Percentiles rank a stretch among this genome's conserved stretches.
Conservation (phyloP, 2,113 vertebrate genomes). For the Tursiops truncatus region DNA sequence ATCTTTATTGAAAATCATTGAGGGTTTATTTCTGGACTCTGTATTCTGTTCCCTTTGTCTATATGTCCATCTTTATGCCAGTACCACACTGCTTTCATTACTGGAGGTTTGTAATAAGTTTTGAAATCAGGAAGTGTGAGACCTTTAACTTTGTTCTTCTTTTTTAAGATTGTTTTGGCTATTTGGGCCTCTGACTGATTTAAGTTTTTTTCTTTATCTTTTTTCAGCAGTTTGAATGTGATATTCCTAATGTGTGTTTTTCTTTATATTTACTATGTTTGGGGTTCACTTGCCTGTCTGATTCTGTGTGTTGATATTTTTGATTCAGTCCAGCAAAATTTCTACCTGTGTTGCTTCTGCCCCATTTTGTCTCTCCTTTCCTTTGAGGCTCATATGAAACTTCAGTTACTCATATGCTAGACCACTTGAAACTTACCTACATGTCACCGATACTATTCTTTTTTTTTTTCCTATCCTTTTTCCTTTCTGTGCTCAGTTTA, state of each 20-base stretch:
- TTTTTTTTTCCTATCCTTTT: background rate
- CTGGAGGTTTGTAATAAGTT: background rate
- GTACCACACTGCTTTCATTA: background rate
- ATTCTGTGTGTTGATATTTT: background rate
- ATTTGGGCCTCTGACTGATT: background rate
- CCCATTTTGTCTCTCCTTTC: background rate
- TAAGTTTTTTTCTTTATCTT: background rate
- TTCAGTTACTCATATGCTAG: background rate
- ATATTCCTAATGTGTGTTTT: background rate
- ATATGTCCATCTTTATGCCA: background rate
- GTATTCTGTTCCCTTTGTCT: background rate
- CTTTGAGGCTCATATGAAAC: background rate
- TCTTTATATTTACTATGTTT: background rate
- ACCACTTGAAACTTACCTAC: background rate
- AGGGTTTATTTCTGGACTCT: background rate
- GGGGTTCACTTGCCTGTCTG: background rate
- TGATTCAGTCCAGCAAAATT: background rate
- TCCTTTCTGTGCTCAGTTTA: background rate
- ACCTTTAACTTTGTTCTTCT: background rate
- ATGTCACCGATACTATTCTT: background rate
- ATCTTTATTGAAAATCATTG: background rate
- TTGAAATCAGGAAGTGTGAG: background rate
- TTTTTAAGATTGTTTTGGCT: background rate
- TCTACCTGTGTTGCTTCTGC: background rate
- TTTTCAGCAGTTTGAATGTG: background rate